A percentile compares a stretch with the other conserved stretches of the same genome.
phyloP scores from a whole-genome alignment of 2,113 vertebrate species.

The Lichenostomus cassidix region DNA sequence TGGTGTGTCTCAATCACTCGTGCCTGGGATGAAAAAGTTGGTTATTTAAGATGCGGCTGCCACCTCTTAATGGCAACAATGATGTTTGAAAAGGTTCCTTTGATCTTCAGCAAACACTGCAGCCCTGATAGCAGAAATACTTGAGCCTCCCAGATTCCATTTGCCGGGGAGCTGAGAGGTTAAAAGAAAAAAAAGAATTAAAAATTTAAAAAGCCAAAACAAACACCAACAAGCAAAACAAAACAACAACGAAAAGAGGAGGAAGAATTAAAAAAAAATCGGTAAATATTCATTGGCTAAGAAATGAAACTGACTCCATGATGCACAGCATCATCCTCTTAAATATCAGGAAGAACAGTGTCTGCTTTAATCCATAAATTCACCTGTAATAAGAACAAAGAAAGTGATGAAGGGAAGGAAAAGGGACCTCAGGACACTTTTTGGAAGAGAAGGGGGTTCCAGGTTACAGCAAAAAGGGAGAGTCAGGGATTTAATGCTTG shows the following conservation, averaged over 20 bases:
- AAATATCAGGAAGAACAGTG: background rate
- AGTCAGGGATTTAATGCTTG: background rate
- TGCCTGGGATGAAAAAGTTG: background rate
- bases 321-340: background rate
- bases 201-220: background rate
- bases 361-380: background rate
- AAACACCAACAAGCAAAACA: background rate
- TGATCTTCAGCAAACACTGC: conserved; percentile 14
- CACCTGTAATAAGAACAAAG: background rate
- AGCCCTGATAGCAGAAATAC: background rate
- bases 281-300: background rate
- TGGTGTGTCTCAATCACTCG: background rate
- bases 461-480: background rate
- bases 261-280: background rate
- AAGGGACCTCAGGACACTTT: background rate
- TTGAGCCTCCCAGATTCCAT: background rate
- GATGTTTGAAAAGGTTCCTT: background rate
- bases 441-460: background rate
- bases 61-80: background rate
- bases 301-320: background rate
- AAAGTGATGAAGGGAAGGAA: background rate
- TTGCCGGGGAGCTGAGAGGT: background rate
- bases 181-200: background rate
- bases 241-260: background rate
- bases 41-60: background rate